Evolutionary conservation across 2,797 vertebrate genomes (phyloP), one percentile per base, ranked within the genome.

Genomic region (Lagodon rhomboides): DNA sequence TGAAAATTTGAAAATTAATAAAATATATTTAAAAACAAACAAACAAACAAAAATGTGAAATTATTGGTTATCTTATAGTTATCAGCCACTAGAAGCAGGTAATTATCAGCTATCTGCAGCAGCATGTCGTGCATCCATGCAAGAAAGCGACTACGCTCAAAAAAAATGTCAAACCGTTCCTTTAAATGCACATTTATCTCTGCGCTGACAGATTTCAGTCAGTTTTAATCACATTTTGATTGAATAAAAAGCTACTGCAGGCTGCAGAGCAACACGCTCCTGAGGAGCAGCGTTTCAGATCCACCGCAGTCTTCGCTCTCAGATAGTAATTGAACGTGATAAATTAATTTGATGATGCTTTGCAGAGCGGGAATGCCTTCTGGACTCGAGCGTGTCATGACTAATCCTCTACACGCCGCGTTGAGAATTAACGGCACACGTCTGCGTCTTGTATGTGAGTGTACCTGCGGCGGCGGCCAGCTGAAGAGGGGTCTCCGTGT

Each of bases 401-500:
- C 73, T 73, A 78, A 84, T 73, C 68, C 17, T 16, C 44, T 4
- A 20, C 2, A 49, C 0, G 7, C 23, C 8, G 22, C 1, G 23
- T 58, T 30, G 3, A 5, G 58, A 75, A 41, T 34, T 46, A 47
- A 46, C 9, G 62, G 69, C 4, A 56, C 17, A 9, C 0, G 3
- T 46, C 1, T 5, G 56, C 59, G 17, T 61, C 51, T 15, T 15
- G 53, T 20, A 0, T 27, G 68, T 3, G 30, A 22, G 80, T 44
- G 3, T 85, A 96, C 96, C 96, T 94, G 96, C 96, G 9, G 95
- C 95, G 2, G 96, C 91, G 5, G 96, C 96, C 61, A 96, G 90
- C 83, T 96, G 96, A 2, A 96, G 95, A 0, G 96, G 96, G 0
- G 96, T 96, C 90, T 96, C 96, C 0, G 95, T 91, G 91, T 96